Percentiles rank a stretch among this genome's conserved stretches.
Evolutionary conservation across 2,113 vertebrate species (phyloP).

Genomic region (Coregonus clupeaformis): DNA sequence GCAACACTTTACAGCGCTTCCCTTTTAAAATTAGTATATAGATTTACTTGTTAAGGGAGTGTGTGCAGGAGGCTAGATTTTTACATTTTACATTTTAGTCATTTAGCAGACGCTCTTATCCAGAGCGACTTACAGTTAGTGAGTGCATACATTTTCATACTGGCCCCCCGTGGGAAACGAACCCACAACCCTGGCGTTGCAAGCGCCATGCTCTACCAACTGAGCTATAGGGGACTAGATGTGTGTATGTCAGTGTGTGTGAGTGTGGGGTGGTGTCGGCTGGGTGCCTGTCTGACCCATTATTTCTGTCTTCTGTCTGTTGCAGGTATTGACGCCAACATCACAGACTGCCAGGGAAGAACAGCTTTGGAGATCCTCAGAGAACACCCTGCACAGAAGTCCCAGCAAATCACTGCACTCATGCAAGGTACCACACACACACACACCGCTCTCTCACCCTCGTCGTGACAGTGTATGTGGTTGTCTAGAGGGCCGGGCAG

Average conservation of each 20-base stretch:
- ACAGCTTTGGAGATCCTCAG: slow-evolving; percentile 90
- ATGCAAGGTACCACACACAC: slow-evolving; percentile 82
- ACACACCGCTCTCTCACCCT: neutral
- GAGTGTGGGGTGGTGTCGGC: neutral
- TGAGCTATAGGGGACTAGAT: no score
- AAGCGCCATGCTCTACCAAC: no score
- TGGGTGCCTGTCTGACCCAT: slow-evolving; percentile 5
- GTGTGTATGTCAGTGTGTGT: neutral
- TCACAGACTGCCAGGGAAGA: slow-evolving; percentile 86
- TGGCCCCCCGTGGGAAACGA: no score
- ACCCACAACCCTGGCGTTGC: no score
- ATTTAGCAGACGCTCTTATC: no score
- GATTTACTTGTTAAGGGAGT: neutral
- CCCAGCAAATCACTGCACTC: slow-evolving; percentile 92
- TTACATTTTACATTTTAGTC: no score
- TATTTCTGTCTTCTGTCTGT: slow-evolving; percentile 33
- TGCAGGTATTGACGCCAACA: slow-evolving; percentile 88
- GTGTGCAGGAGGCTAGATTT: neutral
- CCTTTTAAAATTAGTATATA: no score
- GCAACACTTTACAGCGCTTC: no score
- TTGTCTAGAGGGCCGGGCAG: no score
- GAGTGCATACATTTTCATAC: no score
- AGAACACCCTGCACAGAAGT: slow-evolving; percentile 92
- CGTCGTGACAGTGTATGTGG: neutral
- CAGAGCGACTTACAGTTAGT: no score